A percentile compares a stretch with the other conserved stretches of the same genome.
phyloP scores from a whole-genome alignment of 2,797 vertebrate species.

The Xiphophorus birchmanni region DNA sequence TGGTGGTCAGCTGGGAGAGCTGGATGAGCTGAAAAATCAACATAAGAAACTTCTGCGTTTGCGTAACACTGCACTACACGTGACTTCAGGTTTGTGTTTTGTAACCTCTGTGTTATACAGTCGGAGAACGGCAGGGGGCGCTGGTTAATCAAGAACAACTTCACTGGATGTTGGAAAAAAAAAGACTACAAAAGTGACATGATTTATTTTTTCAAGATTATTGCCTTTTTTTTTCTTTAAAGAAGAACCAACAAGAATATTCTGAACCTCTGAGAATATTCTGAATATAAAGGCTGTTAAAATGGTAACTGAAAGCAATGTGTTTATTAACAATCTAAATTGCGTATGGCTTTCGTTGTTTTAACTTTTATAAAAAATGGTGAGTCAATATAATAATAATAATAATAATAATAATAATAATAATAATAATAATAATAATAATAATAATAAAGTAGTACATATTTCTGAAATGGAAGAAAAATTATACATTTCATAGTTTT shows the following conservation, averaged over 20 bases:
- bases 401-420: no score
- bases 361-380: not conserved
- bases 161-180: not conserved
- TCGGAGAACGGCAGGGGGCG: constrained; percentile 42
- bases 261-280: not conserved
- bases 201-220: not conserved
- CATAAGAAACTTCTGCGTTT: constrained; percentile 5
- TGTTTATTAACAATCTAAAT: not conserved
- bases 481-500: not conserved
- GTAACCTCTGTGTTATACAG: constrained; percentile 55
- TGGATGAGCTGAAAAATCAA: not conserved
- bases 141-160: not conserved
- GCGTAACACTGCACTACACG: constrained; percentile 35
- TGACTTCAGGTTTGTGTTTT: constrained; percentile 62
- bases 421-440: not conserved
- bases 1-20: not conserved
- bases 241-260: not conserved
- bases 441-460: not conserved
- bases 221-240: not conserved
- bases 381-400: not conserved
- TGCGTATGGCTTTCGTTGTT: not conserved
- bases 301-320: not conserved
- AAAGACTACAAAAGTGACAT: constrained; percentile 8
- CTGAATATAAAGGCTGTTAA: not conserved
- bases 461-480: not conserved